phyloP scores from a whole-genome alignment of 2,113 vertebrate genomes.

The Rhabdomys dilectus region DNA sequence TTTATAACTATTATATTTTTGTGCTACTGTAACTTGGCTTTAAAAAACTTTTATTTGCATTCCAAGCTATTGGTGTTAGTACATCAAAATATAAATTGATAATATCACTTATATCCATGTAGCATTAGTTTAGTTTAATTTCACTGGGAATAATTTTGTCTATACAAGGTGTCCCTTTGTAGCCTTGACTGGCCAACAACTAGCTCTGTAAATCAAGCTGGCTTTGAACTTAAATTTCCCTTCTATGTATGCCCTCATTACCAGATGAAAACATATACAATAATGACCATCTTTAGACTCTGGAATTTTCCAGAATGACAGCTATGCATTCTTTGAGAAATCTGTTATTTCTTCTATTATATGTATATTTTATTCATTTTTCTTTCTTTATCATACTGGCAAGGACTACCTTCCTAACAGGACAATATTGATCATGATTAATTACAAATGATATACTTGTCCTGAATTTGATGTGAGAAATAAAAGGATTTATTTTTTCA shows the following conservation, averaged over 20 bases:
- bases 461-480: neutral
- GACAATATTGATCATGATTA: neutral
- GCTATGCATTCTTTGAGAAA: neutral
- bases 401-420: neutral
- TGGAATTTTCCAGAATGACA: neutral
- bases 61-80: neutral
- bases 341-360: neutral
- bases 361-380: neutral
- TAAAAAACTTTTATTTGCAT: neutral
- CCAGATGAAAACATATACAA: neutral
- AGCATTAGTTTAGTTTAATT: neutral
- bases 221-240: neutral
- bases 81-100: neutral
- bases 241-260: neutral
- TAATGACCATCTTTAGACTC: neutral
- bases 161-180: neutral
- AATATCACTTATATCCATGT: neutral
- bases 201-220: neutral
- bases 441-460: neutral
- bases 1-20: neutral
- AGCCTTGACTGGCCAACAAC: neutral
- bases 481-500: neutral
- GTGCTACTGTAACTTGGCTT: neutral
- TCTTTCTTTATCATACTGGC: constrained; percentile 22
- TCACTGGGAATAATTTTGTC: neutral